Evolutionary conservation across 2,888 invertebrate genomes (phyloP), one percentile per base, ranked within the genome.

Genomic region (Xanthorhoe spadicearia): DNA sequence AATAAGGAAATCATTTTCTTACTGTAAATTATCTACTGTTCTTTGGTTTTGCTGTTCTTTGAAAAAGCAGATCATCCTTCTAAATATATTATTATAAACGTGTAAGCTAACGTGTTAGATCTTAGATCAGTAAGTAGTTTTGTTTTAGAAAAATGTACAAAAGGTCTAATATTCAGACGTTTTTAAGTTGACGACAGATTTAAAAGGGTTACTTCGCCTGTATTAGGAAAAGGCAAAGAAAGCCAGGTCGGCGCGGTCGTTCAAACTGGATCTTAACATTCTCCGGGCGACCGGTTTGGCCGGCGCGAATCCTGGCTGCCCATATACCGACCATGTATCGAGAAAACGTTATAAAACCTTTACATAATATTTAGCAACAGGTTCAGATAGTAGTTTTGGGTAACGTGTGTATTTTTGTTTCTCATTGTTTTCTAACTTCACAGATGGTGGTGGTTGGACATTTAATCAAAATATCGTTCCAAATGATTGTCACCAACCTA

Each of bases 201-300:
- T 51, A 4, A 63, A 69, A 69, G 23, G 61, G 64, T 62, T 69
- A 68, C 63, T 61, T 66, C 53, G 64, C 68, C 73, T 73, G 77
- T 78, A 73, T 77, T 78, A 79, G 80, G 77, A 83, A 3, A 43
- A 43, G 79, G 79, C 80, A 83, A 89, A 89, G 91, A 91, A 90
- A 91, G 90, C 81, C 83, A 81, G 83, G 82, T 83, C 82, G 80
- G 73, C 69, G 75, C 72, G 74, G 75, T 83, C 83, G 83, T 76
- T 77, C 78, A 82, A 87, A 92, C 91, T 87, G 90, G 90, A 88
- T 90, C 85, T 83, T 76, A 71, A 84, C 86, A 84, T 84, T 86
- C 88, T 84, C 83, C 76, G 75, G 38, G 66, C 80, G 86, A 92
- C 92, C 91, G 92, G 92, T 92, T 90, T 87, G 85, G 86, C 90